These are phyloP conservation scores for Stenichneumon culpator DNA, from an alignment of 2,888 invertebrate species.

Conservation along the genomic window DNA sequence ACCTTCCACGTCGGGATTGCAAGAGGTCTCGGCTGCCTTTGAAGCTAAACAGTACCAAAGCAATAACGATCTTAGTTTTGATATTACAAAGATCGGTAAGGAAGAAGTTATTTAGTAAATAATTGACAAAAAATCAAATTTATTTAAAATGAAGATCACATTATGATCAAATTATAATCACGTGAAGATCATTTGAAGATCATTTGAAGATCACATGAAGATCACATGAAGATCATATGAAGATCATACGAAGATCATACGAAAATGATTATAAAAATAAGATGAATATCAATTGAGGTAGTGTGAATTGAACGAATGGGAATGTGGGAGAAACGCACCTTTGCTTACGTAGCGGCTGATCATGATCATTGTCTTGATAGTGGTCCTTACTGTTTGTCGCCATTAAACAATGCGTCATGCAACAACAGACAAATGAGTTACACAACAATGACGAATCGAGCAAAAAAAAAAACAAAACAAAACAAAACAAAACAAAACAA, in stretches of 20 bases:
- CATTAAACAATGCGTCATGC: conserved; percentile 71
- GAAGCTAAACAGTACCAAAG: conserved; percentile 86
- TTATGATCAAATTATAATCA: background rate
- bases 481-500: conserved; percentile 32
- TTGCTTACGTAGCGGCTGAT: conserved; percentile 79
- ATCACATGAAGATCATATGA: background rate
- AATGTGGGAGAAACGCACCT: conserved; percentile 75
- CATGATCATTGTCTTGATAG: conserved; percentile 80
- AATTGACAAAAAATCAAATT: conserved; percentile 33
- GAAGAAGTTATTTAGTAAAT: background rate
- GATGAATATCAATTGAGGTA: background rate
- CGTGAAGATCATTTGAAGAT: background rate
- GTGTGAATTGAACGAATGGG: conserved; percentile 20
- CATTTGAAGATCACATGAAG: conserved; percentile 22
- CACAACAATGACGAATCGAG: conserved; percentile 51
- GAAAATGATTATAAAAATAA: background rate
- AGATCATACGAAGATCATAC: background rate
- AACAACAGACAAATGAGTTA: conserved; percentile 72
- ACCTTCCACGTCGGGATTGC: conserved; percentile 86
- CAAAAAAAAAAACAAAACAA: conserved; percentile 41
- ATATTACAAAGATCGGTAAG: conserved; percentile 12
- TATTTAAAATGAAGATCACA: conserved; percentile 23
- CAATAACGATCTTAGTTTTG: conserved; percentile 63
- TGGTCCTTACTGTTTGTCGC: conserved; percentile 79
- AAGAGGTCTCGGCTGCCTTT: conserved; percentile 88